These are phyloP conservation scores for Neotragus moschatus DNA, from an alignment of 2,113 vertebrate genomes.

Conservation along the genomic window DNA sequence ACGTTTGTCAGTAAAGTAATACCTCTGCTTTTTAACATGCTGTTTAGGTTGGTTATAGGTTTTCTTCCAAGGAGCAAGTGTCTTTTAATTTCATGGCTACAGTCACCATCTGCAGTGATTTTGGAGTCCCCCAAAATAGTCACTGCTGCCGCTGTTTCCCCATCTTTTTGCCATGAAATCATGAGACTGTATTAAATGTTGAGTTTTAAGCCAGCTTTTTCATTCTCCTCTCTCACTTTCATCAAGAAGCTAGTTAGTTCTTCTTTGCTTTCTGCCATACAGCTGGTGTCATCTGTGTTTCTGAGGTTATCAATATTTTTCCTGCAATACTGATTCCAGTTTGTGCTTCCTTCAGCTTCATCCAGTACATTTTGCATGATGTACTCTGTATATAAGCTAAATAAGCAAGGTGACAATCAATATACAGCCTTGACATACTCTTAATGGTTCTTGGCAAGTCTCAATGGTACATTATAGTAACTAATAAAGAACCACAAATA, in stretches of 20 bases:
- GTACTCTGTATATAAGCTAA: background rate
- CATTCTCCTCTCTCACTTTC: background rate
- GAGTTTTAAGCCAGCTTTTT: background rate
- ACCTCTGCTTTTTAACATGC: background rate
- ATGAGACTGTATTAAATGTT: background rate
- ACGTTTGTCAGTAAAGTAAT: background rate
- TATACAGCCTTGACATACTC: background rate
- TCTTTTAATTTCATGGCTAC: background rate
- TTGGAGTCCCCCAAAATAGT: background rate
- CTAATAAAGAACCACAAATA: slow-evolving; percentile 55
- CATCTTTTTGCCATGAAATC: background rate
- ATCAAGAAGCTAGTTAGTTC: background rate
- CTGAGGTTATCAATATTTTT: background rate
- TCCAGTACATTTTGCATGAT: background rate
- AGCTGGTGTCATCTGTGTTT: background rate
- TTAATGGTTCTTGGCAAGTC: background rate
- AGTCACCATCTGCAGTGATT: background rate
- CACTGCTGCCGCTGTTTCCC: background rate
- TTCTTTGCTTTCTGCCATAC: background rate
- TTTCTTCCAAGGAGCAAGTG: background rate
- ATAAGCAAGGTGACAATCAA: background rate
- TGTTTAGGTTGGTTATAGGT: background rate
- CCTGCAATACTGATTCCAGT: background rate
- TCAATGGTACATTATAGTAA: slow-evolving; percentile 21
- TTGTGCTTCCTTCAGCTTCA: background rate